Conservation (phyloP, 64 coral and sea anemone genomes). For the Pocillopora verrucosa region DNA sequence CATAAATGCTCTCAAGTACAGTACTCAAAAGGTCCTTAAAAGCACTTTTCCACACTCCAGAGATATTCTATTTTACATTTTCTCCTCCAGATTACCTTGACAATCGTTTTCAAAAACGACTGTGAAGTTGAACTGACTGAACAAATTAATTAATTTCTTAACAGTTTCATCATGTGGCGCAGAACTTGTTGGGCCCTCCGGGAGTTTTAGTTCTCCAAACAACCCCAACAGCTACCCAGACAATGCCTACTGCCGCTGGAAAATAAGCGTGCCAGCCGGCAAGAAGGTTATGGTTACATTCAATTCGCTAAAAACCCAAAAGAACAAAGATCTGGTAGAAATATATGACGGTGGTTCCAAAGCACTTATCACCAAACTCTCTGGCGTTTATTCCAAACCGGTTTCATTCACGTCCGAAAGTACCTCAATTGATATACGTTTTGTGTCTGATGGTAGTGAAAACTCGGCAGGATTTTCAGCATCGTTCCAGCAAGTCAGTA, state of each 20-base stretch:
- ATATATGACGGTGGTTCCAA: slow-evolving; percentile 72
- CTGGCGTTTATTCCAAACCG: slow-evolving; percentile 66
- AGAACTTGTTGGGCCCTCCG: slow-evolving; percentile 58
- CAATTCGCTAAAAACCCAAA: slow-evolving; percentile 62
- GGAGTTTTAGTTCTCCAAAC: slow-evolving; percentile 55
- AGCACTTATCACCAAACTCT: slow-evolving; percentile 65
- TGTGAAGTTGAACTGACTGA: neutral
- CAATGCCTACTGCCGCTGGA: slow-evolving; percentile 97
- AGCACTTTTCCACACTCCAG: too few relatives aligned
- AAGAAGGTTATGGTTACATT: slow-evolving; percentile 93
- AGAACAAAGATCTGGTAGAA: slow-evolving; percentile 51
- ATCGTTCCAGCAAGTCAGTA: slow-evolving; percentile 84
- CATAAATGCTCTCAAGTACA: too few relatives aligned
- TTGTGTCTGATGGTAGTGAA: slow-evolving; percentile 67
- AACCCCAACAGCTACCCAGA: slow-evolving; percentile 87
- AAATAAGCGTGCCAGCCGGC: slow-evolving; percentile 72
- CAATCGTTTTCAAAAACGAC: too few relatives aligned
- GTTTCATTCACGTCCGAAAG: slow-evolving; percentile 77
- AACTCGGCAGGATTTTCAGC: slow-evolving; percentile 78
- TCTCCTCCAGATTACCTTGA: too few relatives aligned
- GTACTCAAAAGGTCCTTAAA: too few relatives aligned
- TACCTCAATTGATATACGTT: slow-evolving; percentile 76
- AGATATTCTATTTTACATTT: too few relatives aligned
- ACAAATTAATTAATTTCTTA: neutral
- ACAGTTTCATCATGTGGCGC: slow-evolving; percentile 76